phyloP scores from a whole-genome alignment of 2,888 invertebrate species.

The Beris chalybata region DNA sequence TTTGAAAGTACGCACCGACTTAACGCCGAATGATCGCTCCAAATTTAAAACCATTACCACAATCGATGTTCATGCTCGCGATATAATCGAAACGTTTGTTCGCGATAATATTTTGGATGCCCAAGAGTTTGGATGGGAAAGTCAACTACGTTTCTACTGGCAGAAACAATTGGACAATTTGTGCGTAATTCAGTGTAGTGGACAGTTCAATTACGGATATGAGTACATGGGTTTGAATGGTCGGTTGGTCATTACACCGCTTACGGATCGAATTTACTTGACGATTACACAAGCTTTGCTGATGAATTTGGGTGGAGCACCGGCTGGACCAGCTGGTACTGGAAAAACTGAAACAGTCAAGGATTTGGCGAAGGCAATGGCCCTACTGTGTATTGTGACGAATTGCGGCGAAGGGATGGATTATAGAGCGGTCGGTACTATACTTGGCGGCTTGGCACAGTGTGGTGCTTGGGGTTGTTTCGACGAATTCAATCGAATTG shows the following conservation, averaged over 20 bases:
- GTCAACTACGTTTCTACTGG: slow-evolving; percentile 92
- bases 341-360: slow-evolving; percentile 88
- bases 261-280: slow-evolving; percentile 90
- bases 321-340: slow-evolving; percentile 68
- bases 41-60: slow-evolving; percentile 89
- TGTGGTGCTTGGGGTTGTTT: slow-evolving; percentile 94
- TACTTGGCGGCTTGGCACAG: slow-evolving; percentile 61
- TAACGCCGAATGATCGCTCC: slow-evolving; percentile 77
- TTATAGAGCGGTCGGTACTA: slow-evolving; percentile 77
- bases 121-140: slow-evolving; percentile 91
- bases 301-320: slow-evolving; percentile 90
- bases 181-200: slow-evolving; percentile 81
- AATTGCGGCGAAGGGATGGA: slow-evolving; percentile 96
- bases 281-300: slow-evolving; percentile 91
- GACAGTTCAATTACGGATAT: slow-evolving; percentile 87
- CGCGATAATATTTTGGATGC: slow-evolving; percentile 79
- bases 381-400: slow-evolving; percentile 79
- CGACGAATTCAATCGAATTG: slow-evolving; percentile 92
- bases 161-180: slow-evolving; percentile 76
- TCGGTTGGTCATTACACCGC: slow-evolving; percentile 85
- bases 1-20: slow-evolving; percentile 67
- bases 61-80: slow-evolving; percentile 89
- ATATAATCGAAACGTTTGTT: slow-evolving; percentile 83
- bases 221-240: slow-evolving; percentile 95
- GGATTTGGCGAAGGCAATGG: slow-evolving; percentile 88